Evolutionary conservation across 2,113 vertebrate genomes (phyloP), one percentile per base, ranked within the genome.

Genomic region (Helogale parvula): DNA sequence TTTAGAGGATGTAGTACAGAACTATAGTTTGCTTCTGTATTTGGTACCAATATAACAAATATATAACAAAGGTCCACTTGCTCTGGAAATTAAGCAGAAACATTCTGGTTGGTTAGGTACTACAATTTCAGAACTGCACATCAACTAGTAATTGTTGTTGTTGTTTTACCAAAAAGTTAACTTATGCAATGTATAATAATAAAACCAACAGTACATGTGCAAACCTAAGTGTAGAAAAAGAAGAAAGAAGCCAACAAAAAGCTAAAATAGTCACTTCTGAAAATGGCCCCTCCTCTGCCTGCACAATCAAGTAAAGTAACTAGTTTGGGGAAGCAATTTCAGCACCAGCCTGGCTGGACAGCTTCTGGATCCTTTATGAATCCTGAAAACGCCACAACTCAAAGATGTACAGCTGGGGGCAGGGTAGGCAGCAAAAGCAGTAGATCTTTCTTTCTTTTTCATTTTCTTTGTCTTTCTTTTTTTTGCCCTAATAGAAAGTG

Each of bases 21-120:
- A 98, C 96, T 97, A 94, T 94, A 85, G 69, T 96, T 98, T 97
- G 96, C 47, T 98, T 98, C 96, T 92, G 97, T 92, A 98, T 98
- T 98, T 97, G 91, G 98, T 96, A 98, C 97, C 97, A 98, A 97
- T 96, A 98, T 96, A 97, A 98, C 97, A 97, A 98, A 97, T 97
- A 97, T 88, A 96, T 98, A 95, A 98, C 91, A 98, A 98, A 98
- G 96, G 96, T 97, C 96, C 92, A 91, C 96, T 98, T 96, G 90
- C 68, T 96, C 68, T 86, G 95, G 94, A 98, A 98, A 88, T 97
- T 93, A 97, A 98, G 98, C 94, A 90, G 71, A 96, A 98, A 98
- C 95, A 97, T 96, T 96, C 95, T 95, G 91, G 65, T 72, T 97
- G 92, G 95, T 94, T 98, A 98, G 95, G 97, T 97, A 96, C 97